A percentile compares a stretch with the other conserved stretches of the same genome.
These are phyloP conservation scores for Syngnathus acus DNA, from an alignment of 2,797 vertebrate species.

Conservation along the genomic window DNA sequence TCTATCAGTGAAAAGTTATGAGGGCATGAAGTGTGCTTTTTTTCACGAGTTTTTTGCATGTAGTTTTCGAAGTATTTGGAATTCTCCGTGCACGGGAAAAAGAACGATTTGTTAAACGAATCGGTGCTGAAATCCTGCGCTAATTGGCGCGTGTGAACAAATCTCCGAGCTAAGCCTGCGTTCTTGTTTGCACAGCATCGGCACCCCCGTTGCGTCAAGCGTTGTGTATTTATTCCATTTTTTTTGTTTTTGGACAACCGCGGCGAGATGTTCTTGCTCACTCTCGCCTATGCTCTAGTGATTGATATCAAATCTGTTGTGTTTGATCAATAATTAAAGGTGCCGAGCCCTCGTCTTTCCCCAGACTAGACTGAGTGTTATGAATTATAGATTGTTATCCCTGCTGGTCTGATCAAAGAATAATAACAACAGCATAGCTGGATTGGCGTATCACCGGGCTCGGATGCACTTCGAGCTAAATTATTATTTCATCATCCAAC, in stretches of 20 bases:
- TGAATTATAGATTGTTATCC: slow-evolving; percentile 70
- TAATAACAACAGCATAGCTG: slow-evolving; percentile 52
- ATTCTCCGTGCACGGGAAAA: not conserved
- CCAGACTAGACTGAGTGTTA: slow-evolving; percentile 63
- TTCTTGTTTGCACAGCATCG: not conserved
- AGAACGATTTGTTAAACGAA: not conserved
- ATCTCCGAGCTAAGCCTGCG: not conserved
- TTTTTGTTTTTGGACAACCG: slow-evolving; percentile 19
- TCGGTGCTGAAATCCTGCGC: not conserved
- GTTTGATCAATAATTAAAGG: slow-evolving; percentile 72
- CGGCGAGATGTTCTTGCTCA: slow-evolving; percentile 43
- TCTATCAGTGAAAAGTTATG: not conserved
- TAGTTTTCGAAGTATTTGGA: not conserved
- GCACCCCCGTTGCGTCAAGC: not conserved
- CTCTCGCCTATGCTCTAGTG: slow-evolving; percentile 54
- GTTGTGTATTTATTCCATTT: not conserved
- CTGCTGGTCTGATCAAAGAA: slow-evolving; percentile 69
- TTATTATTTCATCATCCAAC: slow-evolving; percentile 46
- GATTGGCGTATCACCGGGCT: slow-evolving; percentile 39
- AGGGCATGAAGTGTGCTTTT: too few relatives aligned
- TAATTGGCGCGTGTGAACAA: slow-evolving; percentile 2
- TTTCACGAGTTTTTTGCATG: not conserved
- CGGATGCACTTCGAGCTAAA: slow-evolving; percentile 35
- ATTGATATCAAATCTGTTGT: slow-evolving; percentile 69
- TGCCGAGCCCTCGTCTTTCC: slow-evolving; percentile 54